Evolutionary conservation across 2,797 vertebrate species (phyloP).

Genomic region (Toxotes lorentzi): DNA sequence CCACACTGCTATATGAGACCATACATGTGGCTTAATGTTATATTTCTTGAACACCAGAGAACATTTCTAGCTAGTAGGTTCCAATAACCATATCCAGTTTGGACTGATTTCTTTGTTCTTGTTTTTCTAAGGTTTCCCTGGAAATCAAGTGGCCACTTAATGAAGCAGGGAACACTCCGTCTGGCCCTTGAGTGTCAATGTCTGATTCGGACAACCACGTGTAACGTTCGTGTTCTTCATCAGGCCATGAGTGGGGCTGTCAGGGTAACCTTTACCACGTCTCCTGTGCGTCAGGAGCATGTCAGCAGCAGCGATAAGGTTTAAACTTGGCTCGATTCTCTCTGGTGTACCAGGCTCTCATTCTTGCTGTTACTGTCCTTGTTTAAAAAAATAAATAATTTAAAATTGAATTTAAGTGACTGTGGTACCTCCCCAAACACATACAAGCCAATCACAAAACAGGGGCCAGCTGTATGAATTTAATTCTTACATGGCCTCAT

Average conservation of each 20-base stretch:
- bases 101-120: slow-evolving; percentile 17
- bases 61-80: neutral
- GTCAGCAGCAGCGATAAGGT: slow-evolving; percentile 72
- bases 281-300: slow-evolving; percentile 67
- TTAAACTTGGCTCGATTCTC: slow-evolving; percentile 34
- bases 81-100: neutral
- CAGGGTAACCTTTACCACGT: slow-evolving; percentile 71
- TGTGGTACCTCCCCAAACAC: neutral
- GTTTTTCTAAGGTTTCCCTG: slow-evolving; percentile 47
- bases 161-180: slow-evolving; percentile 20
- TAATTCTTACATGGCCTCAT: neutral
- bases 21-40: neutral
- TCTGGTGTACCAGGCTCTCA: neutral
- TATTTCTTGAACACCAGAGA: neutral
- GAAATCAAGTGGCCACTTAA: slow-evolving; percentile 69
- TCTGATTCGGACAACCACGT: slow-evolving; percentile 20
- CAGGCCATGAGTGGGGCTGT: slow-evolving; percentile 52
- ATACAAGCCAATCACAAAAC: neutral
- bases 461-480: neutral
- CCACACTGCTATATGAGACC: neutral
- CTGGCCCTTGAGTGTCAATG: slow-evolving; percentile 1
- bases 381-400: neutral
- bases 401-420: neutral
- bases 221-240: slow-evolving; percentile 45
- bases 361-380: neutral